Evolutionary conservation across 2,113 vertebrate genomes (phyloP).

Genomic region (Henicopernis longicauda): DNA sequence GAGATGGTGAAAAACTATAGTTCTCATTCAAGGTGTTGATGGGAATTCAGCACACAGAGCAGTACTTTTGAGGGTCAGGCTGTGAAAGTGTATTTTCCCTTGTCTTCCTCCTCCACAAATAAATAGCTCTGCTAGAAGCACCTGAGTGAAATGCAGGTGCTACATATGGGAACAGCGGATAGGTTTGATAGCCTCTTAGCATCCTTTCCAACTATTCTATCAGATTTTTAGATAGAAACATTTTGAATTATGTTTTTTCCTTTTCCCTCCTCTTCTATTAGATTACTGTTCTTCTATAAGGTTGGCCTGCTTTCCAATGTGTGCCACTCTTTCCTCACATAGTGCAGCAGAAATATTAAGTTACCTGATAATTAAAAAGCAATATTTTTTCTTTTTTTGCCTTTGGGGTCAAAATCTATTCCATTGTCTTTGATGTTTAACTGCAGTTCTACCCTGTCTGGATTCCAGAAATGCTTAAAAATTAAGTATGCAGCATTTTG

Average conservation of each 20-base stretch:
- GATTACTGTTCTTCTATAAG: background rate
- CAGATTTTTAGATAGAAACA: background rate
- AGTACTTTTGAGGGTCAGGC: background rate
- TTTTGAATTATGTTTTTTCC: background rate
- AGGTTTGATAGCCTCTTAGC: background rate
- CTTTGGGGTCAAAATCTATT: background rate
- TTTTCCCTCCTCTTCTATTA: background rate
- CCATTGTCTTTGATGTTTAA: background rate
- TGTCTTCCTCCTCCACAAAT: background rate
- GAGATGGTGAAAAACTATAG: background rate
- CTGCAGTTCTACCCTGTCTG: background rate
- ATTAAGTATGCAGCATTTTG: background rate
- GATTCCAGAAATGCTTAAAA: background rate
- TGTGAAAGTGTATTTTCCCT: background rate
- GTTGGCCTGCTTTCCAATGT: background rate
- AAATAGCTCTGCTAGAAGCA: background rate
- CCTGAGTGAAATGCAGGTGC: fast-evolving
- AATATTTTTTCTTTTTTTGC: too few relatives aligned
- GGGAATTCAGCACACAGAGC: background rate
- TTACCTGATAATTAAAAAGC: background rate
- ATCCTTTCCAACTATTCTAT: background rate
- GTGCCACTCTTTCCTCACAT: background rate
- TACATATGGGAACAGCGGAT: fast-evolving
- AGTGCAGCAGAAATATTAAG: background rate
- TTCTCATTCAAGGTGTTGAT: background rate